phyloP scores from a whole-genome alignment of 2,797 vertebrate species.

The Amphiprion clarkii region DNA sequence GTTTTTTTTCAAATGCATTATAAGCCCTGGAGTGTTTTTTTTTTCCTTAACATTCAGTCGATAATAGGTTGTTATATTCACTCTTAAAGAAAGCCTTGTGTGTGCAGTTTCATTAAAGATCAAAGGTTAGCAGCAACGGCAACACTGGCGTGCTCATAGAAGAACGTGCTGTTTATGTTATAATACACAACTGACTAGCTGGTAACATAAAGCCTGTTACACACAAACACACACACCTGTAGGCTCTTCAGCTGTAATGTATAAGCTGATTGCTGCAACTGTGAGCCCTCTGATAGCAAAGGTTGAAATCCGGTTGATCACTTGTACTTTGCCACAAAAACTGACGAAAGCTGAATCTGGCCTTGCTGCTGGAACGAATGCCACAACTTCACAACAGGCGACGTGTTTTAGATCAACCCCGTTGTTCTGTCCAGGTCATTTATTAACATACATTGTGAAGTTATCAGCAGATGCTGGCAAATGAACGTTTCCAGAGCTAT shows the following conservation, averaged over 20 bases:
- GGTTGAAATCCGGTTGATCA: background rate
- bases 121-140: slow-evolving; percentile 44
- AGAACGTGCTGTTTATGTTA: slow-evolving; percentile 3
- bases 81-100: slow-evolving; percentile 8
- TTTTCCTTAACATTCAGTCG: background rate
- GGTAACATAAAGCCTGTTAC: background rate
- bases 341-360: background rate
- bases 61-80: background rate
- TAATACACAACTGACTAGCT: slow-evolving; percentile 26
- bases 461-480: slow-evolving; percentile 11
- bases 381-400: background rate
- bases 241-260: background rate
- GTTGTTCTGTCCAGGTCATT: background rate
- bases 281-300: background rate
- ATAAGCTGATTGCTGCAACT: slow-evolving; percentile 10
- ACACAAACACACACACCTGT: background rate
- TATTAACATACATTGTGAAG: slow-evolving; percentile 2
- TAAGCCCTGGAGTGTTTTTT: background rate
- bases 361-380: background rate
- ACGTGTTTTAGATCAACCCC: background rate
- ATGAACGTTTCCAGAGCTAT: background rate
- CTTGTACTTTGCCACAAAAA: background rate
- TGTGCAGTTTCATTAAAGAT: background rate
- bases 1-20: background rate
- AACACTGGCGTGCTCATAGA: slow-evolving; percentile 12